phyloP scores from a whole-genome alignment of 2,113 vertebrate genomes.

The Notiomystis cincta region DNA sequence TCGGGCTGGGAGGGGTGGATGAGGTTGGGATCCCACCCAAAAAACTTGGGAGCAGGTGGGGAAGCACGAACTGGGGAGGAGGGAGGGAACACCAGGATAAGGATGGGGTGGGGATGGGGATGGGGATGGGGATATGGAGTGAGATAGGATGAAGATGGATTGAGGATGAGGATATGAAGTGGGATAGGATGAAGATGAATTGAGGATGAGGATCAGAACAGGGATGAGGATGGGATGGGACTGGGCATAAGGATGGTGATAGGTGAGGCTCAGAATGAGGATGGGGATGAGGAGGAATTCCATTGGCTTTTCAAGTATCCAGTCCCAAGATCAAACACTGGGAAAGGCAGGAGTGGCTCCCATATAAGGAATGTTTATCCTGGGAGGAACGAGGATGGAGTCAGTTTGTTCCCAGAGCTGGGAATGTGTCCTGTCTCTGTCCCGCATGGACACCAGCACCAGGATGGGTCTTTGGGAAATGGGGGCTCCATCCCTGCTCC shows the following conservation, averaged over 20 bases:
- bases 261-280: no score
- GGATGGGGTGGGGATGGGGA: no score
- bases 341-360: background rate
- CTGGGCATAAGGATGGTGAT: background rate
- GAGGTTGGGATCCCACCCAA: background rate
- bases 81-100: background rate
- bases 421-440: accelerated
- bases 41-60: background rate
- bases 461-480: background rate
- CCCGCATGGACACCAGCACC: accelerated
- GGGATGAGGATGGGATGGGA: background rate
- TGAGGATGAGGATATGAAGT: no score
- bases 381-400: background rate
- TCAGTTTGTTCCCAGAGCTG: background rate
- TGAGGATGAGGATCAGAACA: no score
- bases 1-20: accelerated
- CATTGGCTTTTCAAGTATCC: accelerated
- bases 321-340: background rate
- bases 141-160: background rate
- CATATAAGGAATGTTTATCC: background rate
- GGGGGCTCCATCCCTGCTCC: background rate
- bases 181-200: background rate
- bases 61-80: no score
- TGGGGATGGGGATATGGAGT: background rate
- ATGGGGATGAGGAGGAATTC: background rate